phyloP scores from a whole-genome alignment of 2,797 vertebrate species.

The Schizopygopsis malacanthus region DNA sequence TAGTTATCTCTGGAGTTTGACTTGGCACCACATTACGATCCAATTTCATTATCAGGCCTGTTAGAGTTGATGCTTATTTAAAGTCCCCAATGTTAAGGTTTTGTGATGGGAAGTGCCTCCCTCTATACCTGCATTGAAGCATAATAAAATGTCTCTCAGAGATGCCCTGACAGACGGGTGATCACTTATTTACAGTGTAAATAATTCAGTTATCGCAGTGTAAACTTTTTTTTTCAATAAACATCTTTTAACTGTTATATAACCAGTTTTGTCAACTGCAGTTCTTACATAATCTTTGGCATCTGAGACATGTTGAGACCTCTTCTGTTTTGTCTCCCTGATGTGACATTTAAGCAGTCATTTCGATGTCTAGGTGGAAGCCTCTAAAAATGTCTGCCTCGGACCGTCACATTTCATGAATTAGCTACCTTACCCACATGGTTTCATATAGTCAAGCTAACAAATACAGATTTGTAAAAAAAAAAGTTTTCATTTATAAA shows the following conservation, averaged over 20 bases:
- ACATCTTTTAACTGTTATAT: neutral
- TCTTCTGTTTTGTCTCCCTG: neutral
- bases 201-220: slow-evolving; percentile 71
- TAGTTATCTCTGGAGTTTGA: neutral
- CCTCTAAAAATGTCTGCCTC: neutral
- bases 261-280: neutral
- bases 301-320: neutral
- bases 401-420: neutral
- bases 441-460: neutral
- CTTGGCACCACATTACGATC: neutral
- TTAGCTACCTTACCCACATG: neutral
- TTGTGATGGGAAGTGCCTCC: slow-evolving; percentile 76
- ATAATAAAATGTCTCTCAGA: slow-evolving; percentile 63
- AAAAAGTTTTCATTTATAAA: too few species aligned
- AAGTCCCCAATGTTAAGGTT: slow-evolving; percentile 69
- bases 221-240: slow-evolving; percentile 60
- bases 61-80: slow-evolving; percentile 52
- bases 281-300: neutral
- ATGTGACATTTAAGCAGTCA: neutral
- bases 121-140: slow-evolving; percentile 51
- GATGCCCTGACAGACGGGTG: slow-evolving; percentile 53
- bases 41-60: neutral
- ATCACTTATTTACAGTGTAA: slow-evolving; percentile 69
- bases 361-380: neutral
- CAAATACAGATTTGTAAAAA: neutral